Evolutionary conservation across 2,888 invertebrate genomes (phyloP), one percentile per base, ranked within the genome.

Genomic region (Saturnia japonica): DNA sequence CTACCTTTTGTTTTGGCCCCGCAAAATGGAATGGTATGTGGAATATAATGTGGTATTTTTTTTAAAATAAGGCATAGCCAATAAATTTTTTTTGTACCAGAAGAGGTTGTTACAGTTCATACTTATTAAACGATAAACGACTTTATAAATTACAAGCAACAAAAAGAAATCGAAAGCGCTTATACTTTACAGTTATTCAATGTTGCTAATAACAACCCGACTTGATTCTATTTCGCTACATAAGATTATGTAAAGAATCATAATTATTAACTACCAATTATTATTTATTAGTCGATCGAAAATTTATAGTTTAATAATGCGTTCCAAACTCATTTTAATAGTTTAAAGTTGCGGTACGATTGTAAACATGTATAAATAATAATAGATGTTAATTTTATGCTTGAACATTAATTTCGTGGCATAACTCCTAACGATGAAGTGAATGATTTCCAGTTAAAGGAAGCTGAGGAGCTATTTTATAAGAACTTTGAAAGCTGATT

Each of bases 221-320:
- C 70, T 70, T 54, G 67, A 80, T 83, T 85, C 77, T 82, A 81
- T 82, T 83, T 81, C 78, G 78, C 80, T 82, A 79, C 76, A 79
- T 74, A 67, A 72, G 70, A 75, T 86, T 85, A 82, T 74, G 79
- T 83, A 87, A 88, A 79, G 76, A 74, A 76, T 76, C 75, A 82
- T 81, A 82, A 81, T 83, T 82, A 79, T 80, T 75, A 76, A 74
- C 77, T 75, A 81, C 76, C 82, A 82, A 85, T 84, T 83, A 64
- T 64, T 64, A 64, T 64, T 64, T 64, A 83, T 78, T 73, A 75
- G 71, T 75, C 82, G 79, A 82, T 82, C 80, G 79, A 76, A 73
- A 73, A 79, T 85, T 81, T 81, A 81, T 80, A 74, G 79, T 80
- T 78, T 84, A 83, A 83, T 83, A 83, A 80, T 81, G 83, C 80